phyloP scores from a whole-genome alignment of 2,113 vertebrate genomes.

The Tauraco erythrolophus region DNA sequence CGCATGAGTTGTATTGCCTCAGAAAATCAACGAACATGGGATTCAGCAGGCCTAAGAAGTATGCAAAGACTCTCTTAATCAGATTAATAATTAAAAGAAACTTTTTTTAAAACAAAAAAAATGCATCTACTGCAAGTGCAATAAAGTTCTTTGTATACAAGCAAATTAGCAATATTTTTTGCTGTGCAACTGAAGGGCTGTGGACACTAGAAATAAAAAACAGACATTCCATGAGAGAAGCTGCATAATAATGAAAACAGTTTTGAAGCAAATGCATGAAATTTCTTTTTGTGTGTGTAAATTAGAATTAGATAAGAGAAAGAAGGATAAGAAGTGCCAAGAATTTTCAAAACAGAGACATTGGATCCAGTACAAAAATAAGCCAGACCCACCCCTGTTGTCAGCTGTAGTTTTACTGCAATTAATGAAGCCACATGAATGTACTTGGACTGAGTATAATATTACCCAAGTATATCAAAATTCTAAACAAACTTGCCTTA shows the following conservation, averaged over 20 bases:
- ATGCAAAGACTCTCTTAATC: slow-evolving; percentile 54
- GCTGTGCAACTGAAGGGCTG: not conserved
- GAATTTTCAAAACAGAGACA: not conserved
- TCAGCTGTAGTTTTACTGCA: not conserved
- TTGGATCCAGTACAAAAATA: not conserved
- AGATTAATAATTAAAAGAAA: slow-evolving; percentile 40
- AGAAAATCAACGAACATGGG: slow-evolving; percentile 39
- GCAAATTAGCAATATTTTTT: slow-evolving; percentile 11
- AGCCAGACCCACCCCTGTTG: not conserved
- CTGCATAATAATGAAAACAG: not conserved
- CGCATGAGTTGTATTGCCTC: not conserved
- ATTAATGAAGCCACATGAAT: not conserved
- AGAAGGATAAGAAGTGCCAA: not conserved
- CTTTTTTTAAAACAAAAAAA: not conserved
- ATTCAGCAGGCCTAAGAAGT: slow-evolving; percentile 37
- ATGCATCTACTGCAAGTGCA: not conserved
- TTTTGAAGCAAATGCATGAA: not conserved
- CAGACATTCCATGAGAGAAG: not conserved
- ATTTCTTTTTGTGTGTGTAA: not conserved
- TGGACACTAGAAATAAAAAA: not conserved
- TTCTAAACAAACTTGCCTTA: not conserved
- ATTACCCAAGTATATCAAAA: not conserved
- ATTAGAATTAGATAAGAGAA: not conserved
- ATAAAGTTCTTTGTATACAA: not conserved
- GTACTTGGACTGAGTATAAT: not conserved